phyloP scores from a whole-genome alignment of 1,140 invertebrate species.

The Zaprionus gabonicus region DNA sequence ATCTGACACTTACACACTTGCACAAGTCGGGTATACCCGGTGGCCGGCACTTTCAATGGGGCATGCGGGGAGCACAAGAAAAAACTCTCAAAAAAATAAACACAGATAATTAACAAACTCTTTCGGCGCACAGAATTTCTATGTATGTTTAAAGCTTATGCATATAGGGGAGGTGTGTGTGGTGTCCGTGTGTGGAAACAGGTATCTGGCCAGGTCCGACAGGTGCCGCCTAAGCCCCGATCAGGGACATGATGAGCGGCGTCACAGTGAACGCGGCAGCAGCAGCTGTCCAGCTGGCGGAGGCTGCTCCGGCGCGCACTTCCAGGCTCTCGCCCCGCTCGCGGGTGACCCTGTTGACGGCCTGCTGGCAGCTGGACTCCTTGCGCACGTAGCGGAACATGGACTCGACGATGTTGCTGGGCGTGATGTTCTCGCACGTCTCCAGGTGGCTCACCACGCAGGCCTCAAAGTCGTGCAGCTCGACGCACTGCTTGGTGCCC shows the following conservation, averaged over 20 bases:
- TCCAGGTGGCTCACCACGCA: constrained; percentile 89
- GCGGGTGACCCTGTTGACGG: constrained; percentile 42
- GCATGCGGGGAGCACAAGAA: constrained; percentile 12
- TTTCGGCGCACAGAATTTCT: not conserved
- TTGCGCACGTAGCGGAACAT: constrained; percentile 88
- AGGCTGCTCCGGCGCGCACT: not conserved
- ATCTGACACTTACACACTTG: not conserved
- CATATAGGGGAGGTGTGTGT: not conserved
- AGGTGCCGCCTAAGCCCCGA: not conserved
- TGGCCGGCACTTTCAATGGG: not conserved
- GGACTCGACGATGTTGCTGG: constrained; percentile 91
- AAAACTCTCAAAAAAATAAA: constrained; percentile 1
- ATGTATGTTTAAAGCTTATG: constrained; percentile 7
- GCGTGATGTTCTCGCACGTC: constrained; percentile 89
- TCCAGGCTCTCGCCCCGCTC: not conserved
- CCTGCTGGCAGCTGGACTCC: constrained; percentile 70
- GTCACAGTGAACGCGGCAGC: not conserved
- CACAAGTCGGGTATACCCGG: not conserved
- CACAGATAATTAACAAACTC: not conserved
- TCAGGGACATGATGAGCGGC: not conserved
- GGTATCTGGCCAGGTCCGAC: not conserved
- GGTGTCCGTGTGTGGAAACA: no score
- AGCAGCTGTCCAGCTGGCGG: not conserved
- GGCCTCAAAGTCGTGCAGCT: constrained; percentile 86
- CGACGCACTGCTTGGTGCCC: constrained; percentile 70